These are phyloP conservation scores for Nysson spinosus DNA, from an alignment of 2,888 invertebrate species.

Conservation along the genomic window DNA sequence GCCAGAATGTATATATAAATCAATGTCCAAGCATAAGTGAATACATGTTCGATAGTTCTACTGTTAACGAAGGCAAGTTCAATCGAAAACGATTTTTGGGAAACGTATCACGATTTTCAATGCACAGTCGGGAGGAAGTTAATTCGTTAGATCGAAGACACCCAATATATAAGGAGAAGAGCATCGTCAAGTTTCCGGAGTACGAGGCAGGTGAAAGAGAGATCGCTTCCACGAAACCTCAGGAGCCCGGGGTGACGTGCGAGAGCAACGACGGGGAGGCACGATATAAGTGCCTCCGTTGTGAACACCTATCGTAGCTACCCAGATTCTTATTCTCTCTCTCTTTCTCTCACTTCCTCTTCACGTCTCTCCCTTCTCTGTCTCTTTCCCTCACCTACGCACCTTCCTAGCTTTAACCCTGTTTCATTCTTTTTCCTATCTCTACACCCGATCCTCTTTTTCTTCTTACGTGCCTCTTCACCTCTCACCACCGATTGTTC, in stretches of 20 bases:
- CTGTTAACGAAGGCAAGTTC: too few relatives aligned
- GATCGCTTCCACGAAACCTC: constrained; percentile 70
- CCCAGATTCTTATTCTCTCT: constrained; percentile 34
- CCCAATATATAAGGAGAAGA: constrained; percentile 53
- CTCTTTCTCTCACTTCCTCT: constrained; percentile 43
- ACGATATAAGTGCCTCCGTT: constrained; percentile 38
- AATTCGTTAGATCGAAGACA: too few relatives aligned
- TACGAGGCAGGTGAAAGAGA: constrained; percentile 66
- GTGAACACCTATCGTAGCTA: constrained; percentile 33
- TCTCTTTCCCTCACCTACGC: not conserved
- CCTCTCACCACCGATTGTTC: constrained; percentile 4
- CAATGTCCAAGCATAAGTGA: too few relatives aligned
- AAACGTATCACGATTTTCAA: too few relatives aligned
- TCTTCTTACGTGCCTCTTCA: too few relatives aligned
- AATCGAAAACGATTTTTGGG: too few relatives aligned
- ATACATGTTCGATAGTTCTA: too few relatives aligned
- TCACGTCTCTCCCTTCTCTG: constrained; percentile 3
- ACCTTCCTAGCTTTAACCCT: constrained; percentile 16
- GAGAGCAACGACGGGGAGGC: constrained; percentile 36
- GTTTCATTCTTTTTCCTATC: constrained; percentile 17
- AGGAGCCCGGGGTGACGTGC: constrained; percentile 60
- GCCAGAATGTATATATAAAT: too few relatives aligned
- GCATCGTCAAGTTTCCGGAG: constrained; percentile 45
- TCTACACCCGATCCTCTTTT: not conserved
- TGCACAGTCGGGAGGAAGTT: too few relatives aligned